Evolutionary conservation across 2,797 vertebrate species (phyloP), one percentile per base, ranked within the genome.

Genomic region (Peromyscus eremicus): DNA sequence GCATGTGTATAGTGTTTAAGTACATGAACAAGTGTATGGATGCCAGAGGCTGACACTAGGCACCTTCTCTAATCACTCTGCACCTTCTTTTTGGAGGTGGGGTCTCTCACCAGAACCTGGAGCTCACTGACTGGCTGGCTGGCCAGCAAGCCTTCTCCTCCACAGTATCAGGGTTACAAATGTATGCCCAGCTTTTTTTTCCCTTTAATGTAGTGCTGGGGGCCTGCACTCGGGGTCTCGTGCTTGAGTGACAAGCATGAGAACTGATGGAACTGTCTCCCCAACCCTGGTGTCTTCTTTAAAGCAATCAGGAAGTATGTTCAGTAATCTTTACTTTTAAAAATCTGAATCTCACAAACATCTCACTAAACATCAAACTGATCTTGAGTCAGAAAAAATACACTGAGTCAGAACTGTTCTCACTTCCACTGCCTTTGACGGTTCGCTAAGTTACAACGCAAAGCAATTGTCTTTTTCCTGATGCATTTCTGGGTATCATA

Each of bases 261-360:
- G 66, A n/a, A 46, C 10, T 46, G 40, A 85, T 0, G 13, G 60
- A 85, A 29, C 29, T 13, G 52, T 71, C 46, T 55, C 84, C 34
- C 34, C 34, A 71, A 16, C 4, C 43, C 34, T 86, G 87, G 29
- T 57, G 8, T 52, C 62, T 84, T 83, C 92, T 94, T 95, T 93
- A 79, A 75, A 82, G 81, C 10, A 93, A 77, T 60, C 66, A 92
- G 76, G 71, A 77, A 91, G 14, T 25, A 81, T 27, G 46, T 76
- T 91, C 82, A 46, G 86, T 94, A 83, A 94, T 94, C 34, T 60
- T 52, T 93, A 77, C 66, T 84, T 34, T 68, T 82, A 94, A 96
- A 95, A 84, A 85, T 83, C n/a, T 73, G 55, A 87, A 95, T 89
- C 89, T 37, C 57, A 94, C 79, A 92, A 95, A 86, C 79, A 79